Evolutionary conservation across 2,888 invertebrate genomes (phyloP).

Genomic region (Enchytraeus crypticus): DNA sequence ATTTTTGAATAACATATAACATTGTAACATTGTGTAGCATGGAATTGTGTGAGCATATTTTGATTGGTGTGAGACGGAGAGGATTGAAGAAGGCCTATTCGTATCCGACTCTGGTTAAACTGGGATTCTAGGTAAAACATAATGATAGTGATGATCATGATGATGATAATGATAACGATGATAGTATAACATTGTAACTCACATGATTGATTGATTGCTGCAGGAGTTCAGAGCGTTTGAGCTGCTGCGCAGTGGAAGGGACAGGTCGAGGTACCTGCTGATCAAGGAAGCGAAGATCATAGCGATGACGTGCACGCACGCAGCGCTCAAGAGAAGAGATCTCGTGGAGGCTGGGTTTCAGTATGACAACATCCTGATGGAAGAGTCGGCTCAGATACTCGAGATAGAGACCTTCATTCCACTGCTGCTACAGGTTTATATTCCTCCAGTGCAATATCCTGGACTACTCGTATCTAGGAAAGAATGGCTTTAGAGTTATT

Average conservation of each 20-base stretch:
- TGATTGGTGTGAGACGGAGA: too few relatives aligned
- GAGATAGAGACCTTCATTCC: conserved; percentile 99
- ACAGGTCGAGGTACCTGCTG: conserved; percentile 87
- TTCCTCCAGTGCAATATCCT: too few relatives aligned
- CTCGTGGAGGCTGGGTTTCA: conserved; percentile 76
- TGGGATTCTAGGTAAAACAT: too few relatives aligned
- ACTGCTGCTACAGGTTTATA: conserved; percentile 79
- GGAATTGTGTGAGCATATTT: not conserved
- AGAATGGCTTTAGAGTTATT: too few relatives aligned
- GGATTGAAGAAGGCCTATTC: too few relatives aligned
- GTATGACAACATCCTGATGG: conserved; percentile 98
- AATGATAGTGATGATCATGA: not conserved
- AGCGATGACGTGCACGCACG: conserved; percentile 99
- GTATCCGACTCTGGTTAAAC: too few relatives aligned
- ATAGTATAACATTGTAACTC: not conserved
- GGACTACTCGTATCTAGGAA: too few relatives aligned
- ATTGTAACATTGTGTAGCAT: too few relatives aligned
- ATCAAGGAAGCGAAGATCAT: conserved; percentile 99
- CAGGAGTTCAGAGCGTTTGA: conserved; percentile 94
- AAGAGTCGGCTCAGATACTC: conserved; percentile 95
- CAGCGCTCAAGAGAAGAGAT: conserved; percentile 89
- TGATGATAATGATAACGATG: not conserved
- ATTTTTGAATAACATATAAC: too few relatives aligned
- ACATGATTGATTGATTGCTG: not conserved
- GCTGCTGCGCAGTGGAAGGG: conserved; percentile 82